phyloP scores from a whole-genome alignment of 2,888 invertebrate species.

The Lasioglossum morio region DNA sequence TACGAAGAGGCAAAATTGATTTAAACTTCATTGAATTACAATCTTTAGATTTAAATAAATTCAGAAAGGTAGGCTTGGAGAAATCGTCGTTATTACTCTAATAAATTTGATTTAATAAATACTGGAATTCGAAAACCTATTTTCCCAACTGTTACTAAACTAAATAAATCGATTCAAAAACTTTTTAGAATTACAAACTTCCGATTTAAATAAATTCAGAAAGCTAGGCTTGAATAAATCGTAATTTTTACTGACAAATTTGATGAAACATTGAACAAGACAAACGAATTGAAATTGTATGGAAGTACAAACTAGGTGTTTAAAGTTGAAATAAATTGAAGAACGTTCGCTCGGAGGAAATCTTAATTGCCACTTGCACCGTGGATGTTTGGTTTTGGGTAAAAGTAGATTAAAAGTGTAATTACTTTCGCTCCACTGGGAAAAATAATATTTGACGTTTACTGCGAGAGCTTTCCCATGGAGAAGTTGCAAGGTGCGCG shows the following conservation, averaged over 20 bases:
- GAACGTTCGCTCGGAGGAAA: neutral
- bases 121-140: neutral
- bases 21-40: no score
- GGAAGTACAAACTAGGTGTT: neutral
- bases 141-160: no score
- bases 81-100: no score
- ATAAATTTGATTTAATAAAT: neutral
- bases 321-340: neutral
- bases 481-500: conserved; percentile 39
- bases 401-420: neutral
- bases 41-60: no score
- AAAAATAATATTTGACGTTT: conserved; percentile 40
- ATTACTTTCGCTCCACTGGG: conserved; percentile 4
- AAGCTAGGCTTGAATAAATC: no score
- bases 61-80: no score
- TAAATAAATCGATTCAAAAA: no score
- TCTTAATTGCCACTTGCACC: neutral
- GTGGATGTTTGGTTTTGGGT: neutral
- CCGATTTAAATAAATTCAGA: no score
- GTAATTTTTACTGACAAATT: no score
- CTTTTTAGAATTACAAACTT: no score
- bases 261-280: neutral
- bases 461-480: conserved; percentile 18
- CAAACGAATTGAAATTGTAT: neutral
- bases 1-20: no score